Base-by-base conservation (phyloP, 2,888 invertebrate species). In the Patella caerulea region DNA sequence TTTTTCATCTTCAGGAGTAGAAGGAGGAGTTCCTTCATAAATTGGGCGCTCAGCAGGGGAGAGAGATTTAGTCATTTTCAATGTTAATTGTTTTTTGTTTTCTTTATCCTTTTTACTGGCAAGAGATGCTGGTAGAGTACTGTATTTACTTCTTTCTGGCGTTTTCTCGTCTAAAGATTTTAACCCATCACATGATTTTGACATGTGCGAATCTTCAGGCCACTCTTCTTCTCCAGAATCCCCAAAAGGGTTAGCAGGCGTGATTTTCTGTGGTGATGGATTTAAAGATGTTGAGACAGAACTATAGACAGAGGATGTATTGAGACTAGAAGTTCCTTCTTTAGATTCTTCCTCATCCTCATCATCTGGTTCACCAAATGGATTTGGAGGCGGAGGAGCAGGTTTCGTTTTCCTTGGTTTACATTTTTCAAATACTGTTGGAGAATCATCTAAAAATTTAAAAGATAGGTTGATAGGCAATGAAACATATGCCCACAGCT, bases 21-120 rank as follows among this genome's bases (percentile, higher is more conserved):
- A 79, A 2, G 88, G 89, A 14, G 88, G 89, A 17, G 89, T 88
- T 2, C 89, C 89, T 74, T 87, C 82, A 81, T 89, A 89, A 14
- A 87, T 80, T 2, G 90, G 89, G 73, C 88, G 80, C 24, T 84
- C 81, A 11, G 76, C 71, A 55, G 77, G 74, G 29, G 74, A 71
- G 15, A 77, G 19, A 1, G 82, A 76, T 73, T 78, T 78, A 0
- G 79, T 78, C 29, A 77, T 78, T 15, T 80, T 79, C 73, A 82
- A 72, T 1, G 80, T 81, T 70, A 82, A 53, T 19, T 70, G 72
- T 12, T 78, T 71, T 45, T 79, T 79, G 73, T 52, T 29, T 52
- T 73, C 73, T 69, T 71, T 78, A 9, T 45, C 17, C 3, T 65
- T 69, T 14, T 70, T 81, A 69, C 65, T 77, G 17, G 79, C 75